A percentile compares a stretch with the other conserved stretches of the same genome.
Conservation (phyloP, 2,113 vertebrate genomes). For the Leptodactylus fuscus region DNA sequence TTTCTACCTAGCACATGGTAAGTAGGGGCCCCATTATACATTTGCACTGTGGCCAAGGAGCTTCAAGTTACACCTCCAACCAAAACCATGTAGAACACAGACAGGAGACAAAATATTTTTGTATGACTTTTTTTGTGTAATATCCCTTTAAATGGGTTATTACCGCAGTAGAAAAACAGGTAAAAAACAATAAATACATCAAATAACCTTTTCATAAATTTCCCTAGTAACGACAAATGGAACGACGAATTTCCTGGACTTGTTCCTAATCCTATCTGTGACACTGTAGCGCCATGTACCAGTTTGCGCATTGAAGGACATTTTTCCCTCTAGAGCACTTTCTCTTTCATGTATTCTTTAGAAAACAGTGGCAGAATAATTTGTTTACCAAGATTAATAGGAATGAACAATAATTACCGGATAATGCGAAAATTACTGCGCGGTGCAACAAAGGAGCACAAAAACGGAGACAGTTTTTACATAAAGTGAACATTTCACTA, state of each 20-base stretch:
- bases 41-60: no score
- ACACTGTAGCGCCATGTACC: background rate
- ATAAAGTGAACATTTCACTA: constrained; percentile 8
- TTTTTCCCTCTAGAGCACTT: background rate
- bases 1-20: no score
- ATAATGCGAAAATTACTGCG: constrained; percentile 25
- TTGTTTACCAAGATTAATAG: constrained; percentile 48
- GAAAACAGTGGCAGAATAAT: constrained; percentile 32
- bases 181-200: background rate
- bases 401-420: constrained; percentile 39
- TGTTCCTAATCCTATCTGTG: constrained; percentile 29
- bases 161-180: background rate
- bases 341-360: constrained; percentile 40
- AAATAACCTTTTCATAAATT: no score
- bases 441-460: background rate
- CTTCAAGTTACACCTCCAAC: no score
- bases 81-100: no score
- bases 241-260: background rate
- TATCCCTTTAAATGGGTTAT: background rate
- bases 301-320: background rate
- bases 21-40: no score
- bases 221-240: background rate
- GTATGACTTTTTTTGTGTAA: no score
- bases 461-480: constrained; percentile 5
- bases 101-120: no score